phyloP scores from a whole-genome alignment of 2,113 vertebrate genomes.

The Triplophysa dalaica region DNA sequence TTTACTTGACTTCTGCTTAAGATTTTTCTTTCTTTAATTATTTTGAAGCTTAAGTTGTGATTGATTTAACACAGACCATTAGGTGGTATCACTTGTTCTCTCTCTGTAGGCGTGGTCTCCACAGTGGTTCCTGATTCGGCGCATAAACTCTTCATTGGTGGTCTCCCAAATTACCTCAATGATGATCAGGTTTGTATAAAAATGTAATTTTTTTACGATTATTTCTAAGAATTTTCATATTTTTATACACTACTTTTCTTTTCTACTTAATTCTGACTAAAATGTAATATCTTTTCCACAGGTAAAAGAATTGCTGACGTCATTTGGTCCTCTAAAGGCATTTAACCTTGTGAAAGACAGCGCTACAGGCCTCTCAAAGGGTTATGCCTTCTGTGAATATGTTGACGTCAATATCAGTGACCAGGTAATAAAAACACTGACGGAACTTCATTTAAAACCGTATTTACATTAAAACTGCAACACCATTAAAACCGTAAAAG shows the following conservation, averaged over 20 bases:
- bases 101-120: constrained; percentile 83
- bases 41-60: not conserved
- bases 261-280: not conserved
- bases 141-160: constrained; percentile 90
- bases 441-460: no score
- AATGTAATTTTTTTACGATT: not conserved
- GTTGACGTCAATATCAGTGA: constrained; percentile 92
- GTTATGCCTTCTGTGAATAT: constrained; percentile 94
- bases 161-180: constrained; percentile 90
- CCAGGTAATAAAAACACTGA: constrained; percentile 73
- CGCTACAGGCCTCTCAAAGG: constrained; percentile 88
- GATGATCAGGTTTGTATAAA: constrained; percentile 83
- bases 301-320: constrained; percentile 91
- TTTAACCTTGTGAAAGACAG: constrained; percentile 95
- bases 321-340: constrained; percentile 90
- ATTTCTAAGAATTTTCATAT: no score
- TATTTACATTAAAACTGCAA: not conserved
- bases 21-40: constrained; percentile 15
- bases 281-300: constrained; percentile 50
- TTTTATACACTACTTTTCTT: not conserved
- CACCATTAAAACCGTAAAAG: not conserved
- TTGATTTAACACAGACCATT: not conserved
- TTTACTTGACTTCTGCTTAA: not conserved
- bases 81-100: constrained; percentile 1
- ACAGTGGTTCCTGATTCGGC: constrained; percentile 93